Evolutionary conservation across 2,888 invertebrate species (phyloP), one percentile per base, ranked within the genome.

Genomic region (Scaptomyza parva): DNA sequence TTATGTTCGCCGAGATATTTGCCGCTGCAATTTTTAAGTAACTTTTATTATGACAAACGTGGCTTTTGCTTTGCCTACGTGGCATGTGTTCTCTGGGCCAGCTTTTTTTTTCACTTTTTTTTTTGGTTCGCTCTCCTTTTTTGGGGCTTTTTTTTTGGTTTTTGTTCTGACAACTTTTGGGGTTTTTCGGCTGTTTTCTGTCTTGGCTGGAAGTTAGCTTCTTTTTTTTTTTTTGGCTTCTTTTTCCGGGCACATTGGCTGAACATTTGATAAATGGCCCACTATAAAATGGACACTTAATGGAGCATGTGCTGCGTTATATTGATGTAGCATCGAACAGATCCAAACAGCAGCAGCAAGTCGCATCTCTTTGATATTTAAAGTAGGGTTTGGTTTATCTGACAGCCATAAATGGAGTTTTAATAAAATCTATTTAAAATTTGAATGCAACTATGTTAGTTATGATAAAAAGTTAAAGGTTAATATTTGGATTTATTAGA

Each of bases 31-130:
- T 70, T 85, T 82, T 85, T 74, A 82, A 82, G 77, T 79, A 82
- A 82, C 76, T 73, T 82, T 82, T 82, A 82, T 82, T 85, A 82
- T 85, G 86, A 85, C 80, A 82, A 82, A 85, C 82, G 70, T 62
- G 59, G 39, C 45, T 57, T 50, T 41, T 55, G 79, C 59, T 50
- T 41, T 55, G 79, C 59, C 52, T 45, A 68, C 60, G 68, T 60
- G 59, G 71, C 71, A 58, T 52, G 26, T 63, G 44, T 33, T 30
- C 37, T 43, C 26, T 28, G 11, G 9, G 59, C 48, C 37, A 48
- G 17, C 39, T 53, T 30, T 43, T 28, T 17, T 28, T 28, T 28
- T 9, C 9, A 9, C 24, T 1, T 7, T 2, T 4, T 1, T 4
- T 4, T 33, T 5, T 7, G 7, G n/a, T 35, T 14, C 35, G 28